Base-by-base conservation (phyloP, 2,797 vertebrate species). In the Thalassophryne amazonica region DNA sequence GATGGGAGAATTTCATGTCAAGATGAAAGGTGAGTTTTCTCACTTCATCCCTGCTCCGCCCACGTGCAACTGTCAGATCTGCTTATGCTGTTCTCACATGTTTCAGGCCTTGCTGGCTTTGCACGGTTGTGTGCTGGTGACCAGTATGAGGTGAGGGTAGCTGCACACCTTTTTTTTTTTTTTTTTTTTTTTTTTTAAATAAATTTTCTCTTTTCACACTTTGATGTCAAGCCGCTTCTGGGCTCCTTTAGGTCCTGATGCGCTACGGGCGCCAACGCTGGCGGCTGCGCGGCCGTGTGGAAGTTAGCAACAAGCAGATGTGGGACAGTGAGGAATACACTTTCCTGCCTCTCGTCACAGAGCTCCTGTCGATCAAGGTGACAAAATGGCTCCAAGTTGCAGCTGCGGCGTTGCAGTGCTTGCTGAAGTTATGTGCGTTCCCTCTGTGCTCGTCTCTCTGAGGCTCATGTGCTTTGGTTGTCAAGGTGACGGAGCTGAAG, bases 321-420 rank as follows among this genome's bases (percentile, higher is more conserved):
- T 99, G 97, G 97, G 97, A 99, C 89, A 95, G 94, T 0, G 97
- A 99, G 58, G 97, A 99, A 32, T 95, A 96, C 67, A 87, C 97
- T 56, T 97, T 99, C 83, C 80, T 97, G 75, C 97, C 97, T 8
- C 94, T 98, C 0, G 62, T 98, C 84, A 95, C 94, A 0, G 97
- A 99, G 64, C 94, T 98, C 76, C 90, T 99, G 56, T 96, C 96
- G 46, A 98, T 99, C 84, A 99, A 99, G 95, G 97, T 98, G 86
- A 86, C 13, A 2, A 19, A 21, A 34, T 12, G n/a, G n/a, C n/a
- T n/a, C n/a, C n/a, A n/a, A n/a, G n/a, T n/a, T n/a, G n/a, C n/a
- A n/a, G n/a, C n/a, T n/a, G n/a, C n/a, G n/a, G n/a, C n/a, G n/a
- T n/a, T n/a, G n/a, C n/a, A n/a, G n/a, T 9, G 13, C 5, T 17